Evolutionary conservation across 1,140 invertebrate genomes (phyloP).

Genomic region (Drosophila sucinea): DNA sequence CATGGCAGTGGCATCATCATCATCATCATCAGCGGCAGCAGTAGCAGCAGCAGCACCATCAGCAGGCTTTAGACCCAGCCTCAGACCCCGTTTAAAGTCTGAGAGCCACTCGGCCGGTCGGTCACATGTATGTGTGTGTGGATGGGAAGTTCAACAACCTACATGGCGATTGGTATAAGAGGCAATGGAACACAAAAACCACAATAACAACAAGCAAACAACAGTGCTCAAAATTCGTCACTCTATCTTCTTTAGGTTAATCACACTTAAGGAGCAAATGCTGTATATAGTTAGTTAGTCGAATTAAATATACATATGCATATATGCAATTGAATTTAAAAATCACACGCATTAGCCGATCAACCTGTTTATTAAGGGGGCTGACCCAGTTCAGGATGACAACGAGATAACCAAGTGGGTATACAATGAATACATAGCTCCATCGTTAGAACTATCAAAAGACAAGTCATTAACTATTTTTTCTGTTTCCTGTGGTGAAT

Average conservation of each 20-base stretch:
- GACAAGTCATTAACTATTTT: too few relatives aligned
- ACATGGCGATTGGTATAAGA: constrained; percentile 57
- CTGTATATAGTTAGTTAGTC: too few relatives aligned
- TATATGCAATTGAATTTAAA: too few relatives aligned
- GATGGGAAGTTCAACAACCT: constrained; percentile 65
- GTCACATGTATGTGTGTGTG: constrained; percentile 46
- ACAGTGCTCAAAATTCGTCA: neutral
- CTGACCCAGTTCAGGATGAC: too few relatives aligned
- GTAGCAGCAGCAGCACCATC: neutral
- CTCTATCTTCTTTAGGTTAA: constrained; percentile 2
- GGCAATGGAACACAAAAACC: constrained; percentile 23
- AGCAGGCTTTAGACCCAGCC: constrained; percentile 32
- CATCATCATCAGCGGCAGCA: too few relatives aligned
- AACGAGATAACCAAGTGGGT: too few relatives aligned
- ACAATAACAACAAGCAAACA: constrained; percentile 33
- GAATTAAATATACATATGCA: too few relatives aligned
- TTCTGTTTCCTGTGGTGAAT: too few relatives aligned
- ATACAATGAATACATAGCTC: too few relatives aligned
- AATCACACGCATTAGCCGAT: too few relatives aligned
- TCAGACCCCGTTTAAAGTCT: constrained; percentile 52
- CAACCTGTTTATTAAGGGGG: too few relatives aligned
- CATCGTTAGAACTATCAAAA: too few relatives aligned
- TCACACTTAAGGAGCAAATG: neutral
- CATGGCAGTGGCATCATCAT: constrained; percentile 27
- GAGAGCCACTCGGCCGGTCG: constrained; percentile 72